A percentile compares a stretch with the other conserved stretches of the same genome.
phyloP scores from a whole-genome alignment of 2,113 vertebrate genomes.

The Rhinolophus sinicus region DNA sequence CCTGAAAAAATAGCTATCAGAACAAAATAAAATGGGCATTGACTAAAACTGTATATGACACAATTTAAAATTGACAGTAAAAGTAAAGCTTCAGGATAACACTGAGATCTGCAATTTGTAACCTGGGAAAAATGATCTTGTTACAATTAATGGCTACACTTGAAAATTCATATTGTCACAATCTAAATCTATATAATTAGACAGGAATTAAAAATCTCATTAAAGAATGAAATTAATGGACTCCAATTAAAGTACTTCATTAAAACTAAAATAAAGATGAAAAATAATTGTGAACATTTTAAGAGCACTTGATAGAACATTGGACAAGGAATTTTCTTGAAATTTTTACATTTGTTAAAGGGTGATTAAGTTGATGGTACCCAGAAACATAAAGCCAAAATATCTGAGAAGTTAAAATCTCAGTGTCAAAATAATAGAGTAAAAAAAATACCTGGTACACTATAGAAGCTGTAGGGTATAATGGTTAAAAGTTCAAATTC shows the following conservation, averaged over 20 bases:
- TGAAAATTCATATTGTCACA: not conserved
- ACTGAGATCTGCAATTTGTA: not conserved
- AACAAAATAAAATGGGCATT: not conserved
- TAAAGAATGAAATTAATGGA: not conserved
- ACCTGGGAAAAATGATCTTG: not conserved
- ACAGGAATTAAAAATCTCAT: not conserved
- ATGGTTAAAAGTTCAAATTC: not conserved
- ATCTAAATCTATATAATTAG: not conserved
- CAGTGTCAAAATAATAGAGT: not conserved
- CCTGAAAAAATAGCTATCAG: not conserved
- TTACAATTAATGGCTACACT: not conserved
- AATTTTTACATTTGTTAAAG: not conserved
- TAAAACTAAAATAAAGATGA: not conserved
- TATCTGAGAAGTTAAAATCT: not conserved
- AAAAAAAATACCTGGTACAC: not conserved
- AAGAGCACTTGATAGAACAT: not conserved
- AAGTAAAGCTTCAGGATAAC: not conserved
- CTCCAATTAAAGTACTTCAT: not conserved
- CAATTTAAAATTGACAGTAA: not conserved
- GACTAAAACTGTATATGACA: not conserved
- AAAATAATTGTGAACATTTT: not conserved
- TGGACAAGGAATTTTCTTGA: not conserved
- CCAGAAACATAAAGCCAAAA: not conserved
- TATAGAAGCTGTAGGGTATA: not conserved
- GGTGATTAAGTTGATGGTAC: not conserved